These are phyloP conservation scores for Campoletis raptor DNA, from an alignment of 2,888 invertebrate genomes.

Conservation along the genomic window DNA sequence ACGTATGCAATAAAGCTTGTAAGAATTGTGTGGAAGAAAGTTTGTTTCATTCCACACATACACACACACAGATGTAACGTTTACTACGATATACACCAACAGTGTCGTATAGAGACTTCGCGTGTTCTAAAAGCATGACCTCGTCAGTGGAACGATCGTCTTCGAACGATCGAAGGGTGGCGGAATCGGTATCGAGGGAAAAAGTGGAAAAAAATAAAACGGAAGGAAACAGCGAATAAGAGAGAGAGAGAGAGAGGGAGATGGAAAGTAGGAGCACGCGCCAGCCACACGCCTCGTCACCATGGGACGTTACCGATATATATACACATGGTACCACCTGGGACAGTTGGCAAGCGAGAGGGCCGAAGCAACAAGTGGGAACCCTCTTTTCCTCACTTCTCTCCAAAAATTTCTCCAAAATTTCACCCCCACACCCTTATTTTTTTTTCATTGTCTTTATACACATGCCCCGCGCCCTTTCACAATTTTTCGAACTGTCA, in stretches of 20 bases:
- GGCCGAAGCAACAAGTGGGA: constrained; percentile 56
- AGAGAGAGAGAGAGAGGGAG: constrained; percentile 72
- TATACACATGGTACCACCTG: constrained; percentile 77
- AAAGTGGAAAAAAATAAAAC: constrained; percentile 69
- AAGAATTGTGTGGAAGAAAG: not conserved
- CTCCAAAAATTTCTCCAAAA: constrained; percentile 60
- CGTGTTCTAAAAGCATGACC: constrained; percentile 73
- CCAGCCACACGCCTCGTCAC: constrained; percentile 83
- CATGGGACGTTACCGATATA: constrained; percentile 58
- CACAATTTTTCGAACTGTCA: constrained; percentile 16
- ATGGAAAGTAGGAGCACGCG: constrained; percentile 81
- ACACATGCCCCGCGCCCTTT: not conserved
- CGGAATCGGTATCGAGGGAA: constrained; percentile 58
- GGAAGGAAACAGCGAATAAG: constrained; percentile 61
- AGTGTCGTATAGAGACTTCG: constrained; percentile 46
- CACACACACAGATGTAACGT: not conserved
- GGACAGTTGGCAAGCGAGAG: constrained; percentile 84
- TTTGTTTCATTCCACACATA: not conserved
- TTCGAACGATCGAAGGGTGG: constrained; percentile 74
- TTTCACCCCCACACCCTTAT: constrained; percentile 34
- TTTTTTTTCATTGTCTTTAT: constrained; percentile 6
- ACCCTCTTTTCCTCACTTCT: constrained; percentile 61
- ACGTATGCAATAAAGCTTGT: not conserved
- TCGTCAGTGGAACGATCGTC: constrained; percentile 75
- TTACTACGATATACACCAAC: not conserved